A percentile compares a stretch with the other conserved stretches of the same genome.
Conservation (phyloP, 2,888 invertebrate genomes). For the Philonicus albiceps region DNA sequence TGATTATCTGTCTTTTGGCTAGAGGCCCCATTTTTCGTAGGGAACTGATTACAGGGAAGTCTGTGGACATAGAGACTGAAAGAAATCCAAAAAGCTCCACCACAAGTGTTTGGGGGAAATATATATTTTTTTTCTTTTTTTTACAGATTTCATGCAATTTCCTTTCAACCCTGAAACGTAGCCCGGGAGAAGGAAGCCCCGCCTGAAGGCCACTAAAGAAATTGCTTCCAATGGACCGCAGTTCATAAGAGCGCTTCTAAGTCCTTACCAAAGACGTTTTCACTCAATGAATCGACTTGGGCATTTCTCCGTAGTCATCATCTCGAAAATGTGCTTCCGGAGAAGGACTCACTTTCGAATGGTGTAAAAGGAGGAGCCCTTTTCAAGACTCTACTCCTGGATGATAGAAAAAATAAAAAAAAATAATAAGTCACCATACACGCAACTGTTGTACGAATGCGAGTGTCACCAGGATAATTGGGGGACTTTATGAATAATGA, state of each 20-base stretch:
- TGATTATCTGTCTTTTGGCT: neutral
- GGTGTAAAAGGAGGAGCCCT: neutral
- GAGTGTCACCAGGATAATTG: neutral
- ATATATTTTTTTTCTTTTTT: neutral
- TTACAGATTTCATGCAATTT: neutral
- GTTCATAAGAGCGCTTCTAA: neutral
- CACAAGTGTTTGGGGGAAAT: neutral
- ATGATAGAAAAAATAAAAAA: too few species aligned
- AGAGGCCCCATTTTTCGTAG: neutral
- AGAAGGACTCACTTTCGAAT: neutral
- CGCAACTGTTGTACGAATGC: neutral
- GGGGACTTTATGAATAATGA: neutral
- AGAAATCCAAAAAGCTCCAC: neutral
- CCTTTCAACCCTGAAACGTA: neutral
- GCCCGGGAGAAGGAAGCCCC: neutral
- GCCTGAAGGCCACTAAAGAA: neutral
- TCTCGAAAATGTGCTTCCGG: neutral
- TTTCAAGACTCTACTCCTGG: neutral
- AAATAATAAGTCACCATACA: neutral
- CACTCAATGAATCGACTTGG: neutral
- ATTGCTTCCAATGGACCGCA: neutral
- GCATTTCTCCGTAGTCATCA: neutral
- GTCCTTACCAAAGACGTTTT: neutral
- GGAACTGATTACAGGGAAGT: neutral
- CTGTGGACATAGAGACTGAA: neutral